These are phyloP conservation scores for Zaprionus ornatus DNA, from an alignment of 1,140 invertebrate genomes.

Conservation along the genomic window DNA sequence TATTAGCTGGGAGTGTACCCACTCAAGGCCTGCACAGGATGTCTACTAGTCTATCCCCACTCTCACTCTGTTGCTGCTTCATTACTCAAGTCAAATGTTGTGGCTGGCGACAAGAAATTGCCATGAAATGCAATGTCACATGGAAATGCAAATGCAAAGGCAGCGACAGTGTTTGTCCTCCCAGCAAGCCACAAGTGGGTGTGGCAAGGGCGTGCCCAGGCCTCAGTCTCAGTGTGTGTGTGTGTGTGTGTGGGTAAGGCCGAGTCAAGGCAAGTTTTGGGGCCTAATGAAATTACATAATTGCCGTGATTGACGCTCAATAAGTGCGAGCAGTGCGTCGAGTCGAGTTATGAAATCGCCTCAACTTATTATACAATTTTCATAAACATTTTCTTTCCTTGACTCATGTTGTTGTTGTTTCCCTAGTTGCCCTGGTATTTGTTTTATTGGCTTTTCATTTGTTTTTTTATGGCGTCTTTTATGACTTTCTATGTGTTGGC, in stretches of 20 bases:
- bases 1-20: background rate
- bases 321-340: slow-evolving; percentile 26
- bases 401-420: slow-evolving; percentile 30
- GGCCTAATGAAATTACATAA: slow-evolving; percentile 52
- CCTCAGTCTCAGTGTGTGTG: slow-evolving; percentile 1
- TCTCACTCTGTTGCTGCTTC: background rate
- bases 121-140: slow-evolving; percentile 47
- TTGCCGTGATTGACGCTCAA: slow-evolving; percentile 44
- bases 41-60: background rate
- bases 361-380: slow-evolving; percentile 52
- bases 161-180: background rate
- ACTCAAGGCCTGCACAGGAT: background rate
- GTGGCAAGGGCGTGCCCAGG: background rate
- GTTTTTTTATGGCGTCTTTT: slow-evolving; percentile 53
- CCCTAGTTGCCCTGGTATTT: slow-evolving; percentile 62
- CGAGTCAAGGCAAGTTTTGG: slow-evolving; percentile 14
- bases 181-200: slow-evolving; percentile 29
- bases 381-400: slow-evolving; percentile 52
- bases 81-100: slow-evolving; percentile 47
- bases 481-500: slow-evolving; percentile 47
- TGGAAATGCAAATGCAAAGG: slow-evolving; percentile 28
- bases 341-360: slow-evolving; percentile 51
- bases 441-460: slow-evolving; percentile 72
- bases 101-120: slow-evolving; percentile 37
- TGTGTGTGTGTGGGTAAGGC: slow-evolving; percentile 20